Conservation (phyloP, 2,797 vertebrate genomes). For the Mormyrus hasselquistii region DNA sequence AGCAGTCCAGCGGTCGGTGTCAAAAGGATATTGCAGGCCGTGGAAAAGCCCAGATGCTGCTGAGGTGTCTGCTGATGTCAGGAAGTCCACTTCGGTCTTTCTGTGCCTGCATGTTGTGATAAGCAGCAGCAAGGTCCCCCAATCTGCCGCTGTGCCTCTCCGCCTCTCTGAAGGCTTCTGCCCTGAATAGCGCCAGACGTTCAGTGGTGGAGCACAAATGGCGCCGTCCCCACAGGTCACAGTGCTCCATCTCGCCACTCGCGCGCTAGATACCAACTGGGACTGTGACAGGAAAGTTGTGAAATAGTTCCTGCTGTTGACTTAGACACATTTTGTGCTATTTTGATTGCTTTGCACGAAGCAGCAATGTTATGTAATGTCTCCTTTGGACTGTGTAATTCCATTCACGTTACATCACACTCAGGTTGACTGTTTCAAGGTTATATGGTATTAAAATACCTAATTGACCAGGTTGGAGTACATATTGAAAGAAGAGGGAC, state of each 20-base stretch:
- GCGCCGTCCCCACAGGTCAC: background rate
- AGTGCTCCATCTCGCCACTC: background rate
- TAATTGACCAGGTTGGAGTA: background rate
- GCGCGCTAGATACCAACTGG: background rate
- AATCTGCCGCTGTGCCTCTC: background rate
- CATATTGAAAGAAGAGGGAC: background rate
- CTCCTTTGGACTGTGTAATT: background rate
- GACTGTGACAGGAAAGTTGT: conserved; percentile 3
- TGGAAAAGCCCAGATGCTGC: background rate
- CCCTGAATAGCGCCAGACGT: background rate
- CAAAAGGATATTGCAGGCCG: background rate
- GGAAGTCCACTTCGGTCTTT: background rate
- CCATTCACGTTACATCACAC: background rate
- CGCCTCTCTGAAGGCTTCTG: background rate
- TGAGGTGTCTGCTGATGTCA: background rate
- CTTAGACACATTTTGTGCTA: conserved; percentile 2
- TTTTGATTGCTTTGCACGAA: conserved; percentile 1
- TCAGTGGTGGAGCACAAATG: background rate
- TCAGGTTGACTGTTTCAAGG: background rate
- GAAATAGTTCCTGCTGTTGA: conserved; percentile 10
- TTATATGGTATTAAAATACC: background rate
- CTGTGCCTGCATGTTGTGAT: background rate
- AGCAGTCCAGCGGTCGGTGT: background rate
- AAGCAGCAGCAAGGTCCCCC: background rate
- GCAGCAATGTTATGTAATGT: background rate